phyloP scores from a whole-genome alignment of 2,797 vertebrate genomes.

The Denticeps clupeoides region DNA sequence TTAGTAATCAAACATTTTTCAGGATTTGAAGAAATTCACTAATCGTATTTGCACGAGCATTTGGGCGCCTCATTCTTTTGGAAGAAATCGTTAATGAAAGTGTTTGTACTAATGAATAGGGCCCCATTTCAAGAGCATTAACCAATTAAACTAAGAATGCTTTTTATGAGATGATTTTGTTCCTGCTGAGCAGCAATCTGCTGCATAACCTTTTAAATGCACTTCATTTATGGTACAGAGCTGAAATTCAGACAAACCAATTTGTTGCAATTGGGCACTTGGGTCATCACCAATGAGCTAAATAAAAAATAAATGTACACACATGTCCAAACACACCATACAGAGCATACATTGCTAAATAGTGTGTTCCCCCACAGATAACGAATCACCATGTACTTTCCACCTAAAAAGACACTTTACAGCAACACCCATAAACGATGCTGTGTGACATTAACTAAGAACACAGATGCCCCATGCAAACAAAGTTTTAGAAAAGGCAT shows the following conservation, averaged over 20 bases:
- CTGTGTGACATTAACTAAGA: slow-evolving; percentile 1
- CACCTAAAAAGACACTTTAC: too few species aligned
- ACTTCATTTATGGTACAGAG: slow-evolving; percentile 7
- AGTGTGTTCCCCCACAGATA: too few species aligned
- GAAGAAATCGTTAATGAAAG: neutral
- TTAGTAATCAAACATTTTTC: too few species aligned
- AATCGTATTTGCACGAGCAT: neutral
- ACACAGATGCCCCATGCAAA: slow-evolving; percentile 9
- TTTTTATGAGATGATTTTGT: neutral
- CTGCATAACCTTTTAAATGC: neutral
- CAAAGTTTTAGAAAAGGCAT: slow-evolving; percentile 2
- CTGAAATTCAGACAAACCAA: too few species aligned
- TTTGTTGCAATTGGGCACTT: too few species aligned
- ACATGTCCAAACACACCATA: too few species aligned
- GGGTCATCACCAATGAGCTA: too few species aligned
- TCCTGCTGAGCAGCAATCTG: neutral
- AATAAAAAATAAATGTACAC: too few species aligned
- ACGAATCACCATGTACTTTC: neutral
- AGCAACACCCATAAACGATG: neutral
- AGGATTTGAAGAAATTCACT: too few species aligned
- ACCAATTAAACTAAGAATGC: slow-evolving; percentile 13
- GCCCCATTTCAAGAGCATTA: slow-evolving; percentile 3
- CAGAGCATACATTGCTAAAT: too few species aligned
- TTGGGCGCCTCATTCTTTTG: slow-evolving; percentile 5
- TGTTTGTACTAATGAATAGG: slow-evolving; percentile 13